Evolutionary conservation across 2,113 vertebrate species (phyloP), one percentile per base, ranked within the genome.

Genomic region (Stigmatopora argus): DNA sequence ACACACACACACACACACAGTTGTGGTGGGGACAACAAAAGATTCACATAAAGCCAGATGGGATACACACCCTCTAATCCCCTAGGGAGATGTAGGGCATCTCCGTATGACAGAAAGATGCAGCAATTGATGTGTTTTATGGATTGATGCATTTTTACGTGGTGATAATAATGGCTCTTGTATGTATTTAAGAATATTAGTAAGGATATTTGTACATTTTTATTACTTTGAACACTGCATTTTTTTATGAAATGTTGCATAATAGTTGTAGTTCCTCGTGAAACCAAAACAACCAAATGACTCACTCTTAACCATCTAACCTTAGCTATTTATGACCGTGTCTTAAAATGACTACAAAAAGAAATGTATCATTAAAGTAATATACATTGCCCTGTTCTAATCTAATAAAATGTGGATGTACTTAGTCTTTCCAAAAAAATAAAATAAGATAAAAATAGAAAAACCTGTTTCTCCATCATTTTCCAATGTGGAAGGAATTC

Each of bases 21-120:
- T 35, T 56, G 14, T 19, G 44, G 7, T 19, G 4, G 62, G 67
- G 46, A 59, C 60, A 74, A 72, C 73, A 55, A 66, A 69, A 2
- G 5, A 41, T 46, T 75, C 11, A 0, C 63, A 49, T 46, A 49
- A 57, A 65, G 62, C 77, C 67, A 72, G 59, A 80, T 69, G 21
- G 66, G 23, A n/a, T 62, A 56, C 59, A 34, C 60, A 3, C 60
- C 5, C 38, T 47, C 14, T 77, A 63, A 80, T 77, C 70, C 73
- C 62, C 60, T 0, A 12, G 61, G 48, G 26, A 1, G 51, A 72
- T 58, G 34, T 55, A 41, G 57, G 71, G 21, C 72, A 71, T 23
- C 62, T 64, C 34, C 56, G 60, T 56, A 11, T 35, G 12, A 47
- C 23, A 26, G 41, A 69, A 51, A 47, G 7, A 19, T 19, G 38